Conservation (phyloP, 2,797 vertebrate genomes). For the Acanthornis magna region DNA sequence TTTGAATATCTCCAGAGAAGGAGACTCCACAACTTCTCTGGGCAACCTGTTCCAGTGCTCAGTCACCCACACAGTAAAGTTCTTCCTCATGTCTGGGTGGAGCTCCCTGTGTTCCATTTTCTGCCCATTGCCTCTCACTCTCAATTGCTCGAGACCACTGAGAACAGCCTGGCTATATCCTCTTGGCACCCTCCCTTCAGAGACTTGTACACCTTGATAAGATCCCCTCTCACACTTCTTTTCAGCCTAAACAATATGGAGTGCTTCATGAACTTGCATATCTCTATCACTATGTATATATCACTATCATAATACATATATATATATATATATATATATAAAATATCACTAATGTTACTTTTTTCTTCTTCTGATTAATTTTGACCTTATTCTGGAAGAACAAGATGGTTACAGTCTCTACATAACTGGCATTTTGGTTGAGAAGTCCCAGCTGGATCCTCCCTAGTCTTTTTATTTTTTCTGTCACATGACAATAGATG, state of each 20-base stretch:
- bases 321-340: no score
- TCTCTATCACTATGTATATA: no score
- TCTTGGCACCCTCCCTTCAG: neutral
- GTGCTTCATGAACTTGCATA: neutral
- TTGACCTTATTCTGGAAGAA: neutral
- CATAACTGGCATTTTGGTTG: neutral
- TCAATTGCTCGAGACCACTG: neutral
- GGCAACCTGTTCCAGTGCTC: neutral
- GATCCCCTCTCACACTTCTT: neutral
- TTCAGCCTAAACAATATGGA: neutral
- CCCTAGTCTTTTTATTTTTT: neutral
- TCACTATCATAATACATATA: no score
- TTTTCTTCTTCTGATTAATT: neutral
- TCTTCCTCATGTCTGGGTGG: neutral
- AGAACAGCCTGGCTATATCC: neutral
- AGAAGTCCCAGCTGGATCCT: neutral
- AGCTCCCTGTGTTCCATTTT: neutral
- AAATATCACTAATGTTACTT: neutral
- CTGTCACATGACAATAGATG: neutral
- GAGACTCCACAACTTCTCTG: neutral
- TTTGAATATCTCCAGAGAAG: neutral
- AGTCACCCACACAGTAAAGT: neutral
- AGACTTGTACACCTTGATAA: neutral
- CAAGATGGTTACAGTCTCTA: neutral
- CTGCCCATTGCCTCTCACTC: neutral